These are phyloP conservation scores for Laothoe populi DNA, from an alignment of 2,888 invertebrate genomes.

Conservation along the genomic window DNA sequence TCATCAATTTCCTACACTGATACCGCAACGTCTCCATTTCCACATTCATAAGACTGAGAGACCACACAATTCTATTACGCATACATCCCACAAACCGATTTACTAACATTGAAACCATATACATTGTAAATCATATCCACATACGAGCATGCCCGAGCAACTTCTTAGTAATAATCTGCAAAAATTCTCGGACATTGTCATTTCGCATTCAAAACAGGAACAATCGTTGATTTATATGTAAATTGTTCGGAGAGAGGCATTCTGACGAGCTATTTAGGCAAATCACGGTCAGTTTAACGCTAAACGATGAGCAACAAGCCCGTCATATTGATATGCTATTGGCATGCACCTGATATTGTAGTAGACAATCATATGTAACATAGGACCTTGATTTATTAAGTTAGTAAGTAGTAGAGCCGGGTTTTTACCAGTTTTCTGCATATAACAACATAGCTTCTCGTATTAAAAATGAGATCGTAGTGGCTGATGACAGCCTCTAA, in stretches of 20 bases:
- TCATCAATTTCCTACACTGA: not conserved
- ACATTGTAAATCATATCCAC: conserved; percentile 19
- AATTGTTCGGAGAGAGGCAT: conserved; percentile 6
- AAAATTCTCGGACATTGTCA: conserved; percentile 9
- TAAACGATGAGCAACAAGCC: conserved; percentile 1
- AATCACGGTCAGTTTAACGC: conserved; percentile 7
- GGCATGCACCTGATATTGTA: not conserved
- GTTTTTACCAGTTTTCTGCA: no score
- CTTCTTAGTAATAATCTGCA: conserved; percentile 14
- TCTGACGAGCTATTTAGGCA: conserved; percentile 2
- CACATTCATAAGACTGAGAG: not conserved
- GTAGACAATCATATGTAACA: not conserved
- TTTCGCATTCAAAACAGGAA: not conserved
- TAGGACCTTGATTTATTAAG: not conserved
- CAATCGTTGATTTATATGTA: conserved; percentile 18
- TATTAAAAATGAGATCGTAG: no score
- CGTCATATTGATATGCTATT: conserved; percentile 2
- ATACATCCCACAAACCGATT: conserved; percentile 7
- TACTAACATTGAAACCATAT: not conserved
- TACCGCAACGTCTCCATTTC: not conserved
- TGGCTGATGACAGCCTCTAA: no score
- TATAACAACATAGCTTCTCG: no score
- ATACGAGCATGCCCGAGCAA: not conserved
- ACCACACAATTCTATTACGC: not conserved
- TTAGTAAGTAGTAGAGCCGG: not conserved